These are phyloP conservation scores for Mycalesis mineus DNA, from an alignment of 2,888 invertebrate species.

Conservation along the genomic window DNA sequence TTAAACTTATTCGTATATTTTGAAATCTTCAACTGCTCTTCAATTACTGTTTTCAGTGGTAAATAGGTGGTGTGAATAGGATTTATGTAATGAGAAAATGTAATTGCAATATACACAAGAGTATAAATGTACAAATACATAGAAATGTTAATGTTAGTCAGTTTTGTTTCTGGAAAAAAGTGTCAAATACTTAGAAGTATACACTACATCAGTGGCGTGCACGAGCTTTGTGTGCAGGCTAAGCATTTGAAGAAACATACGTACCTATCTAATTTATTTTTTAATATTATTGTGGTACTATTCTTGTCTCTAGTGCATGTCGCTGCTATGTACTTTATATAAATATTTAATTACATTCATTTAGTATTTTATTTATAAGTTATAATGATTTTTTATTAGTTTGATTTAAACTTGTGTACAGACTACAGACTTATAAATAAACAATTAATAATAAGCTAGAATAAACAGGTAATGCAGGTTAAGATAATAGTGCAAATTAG, in stretches of 20 bases:
- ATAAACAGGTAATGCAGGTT: slow-evolving; percentile 2
- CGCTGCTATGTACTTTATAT: neutral
- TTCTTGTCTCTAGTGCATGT: neutral
- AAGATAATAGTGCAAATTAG: slow-evolving; percentile 27
- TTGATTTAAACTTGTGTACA: neutral
- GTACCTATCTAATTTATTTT: too few relatives aligned
- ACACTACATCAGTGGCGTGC: neutral
- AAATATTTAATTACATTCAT: neutral
- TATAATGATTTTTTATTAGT: neutral
- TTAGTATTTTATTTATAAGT: neutral
- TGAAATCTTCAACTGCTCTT: neutral
- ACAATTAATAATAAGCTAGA: neutral
- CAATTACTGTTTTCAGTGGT: neutral
- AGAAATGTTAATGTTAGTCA: neutral
- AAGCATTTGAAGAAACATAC: neutral
- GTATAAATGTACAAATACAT: too few relatives aligned
- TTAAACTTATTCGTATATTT: neutral
- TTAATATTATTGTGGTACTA: neutral
- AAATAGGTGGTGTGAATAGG: neutral
- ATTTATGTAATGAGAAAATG: neutral
- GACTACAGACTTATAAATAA: neutral
- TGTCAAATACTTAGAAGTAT: neutral
- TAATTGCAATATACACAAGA: neutral
- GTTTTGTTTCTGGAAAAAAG: neutral
- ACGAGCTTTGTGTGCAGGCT: neutral